Conservation (phyloP, 2,888 invertebrate species). For the Liopterus haemorrhoidalis region DNA sequence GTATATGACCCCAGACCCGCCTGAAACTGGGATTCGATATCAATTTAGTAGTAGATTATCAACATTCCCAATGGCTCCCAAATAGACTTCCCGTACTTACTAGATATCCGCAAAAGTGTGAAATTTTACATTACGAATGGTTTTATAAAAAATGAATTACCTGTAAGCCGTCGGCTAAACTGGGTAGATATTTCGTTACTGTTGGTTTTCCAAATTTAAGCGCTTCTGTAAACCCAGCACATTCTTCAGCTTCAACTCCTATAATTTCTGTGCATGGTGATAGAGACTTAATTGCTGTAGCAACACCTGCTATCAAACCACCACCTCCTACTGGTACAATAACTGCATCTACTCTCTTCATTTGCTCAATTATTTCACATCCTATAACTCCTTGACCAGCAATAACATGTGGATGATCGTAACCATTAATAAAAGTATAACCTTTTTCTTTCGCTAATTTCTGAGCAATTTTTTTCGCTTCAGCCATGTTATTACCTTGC, state of each 20-base stretch:
- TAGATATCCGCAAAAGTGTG: too few relatives aligned
- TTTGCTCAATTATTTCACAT: slow-evolving; percentile 81
- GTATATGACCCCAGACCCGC: too few relatives aligned
- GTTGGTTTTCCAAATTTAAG: slow-evolving; percentile 63
- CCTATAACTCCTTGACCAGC: slow-evolving; percentile 88
- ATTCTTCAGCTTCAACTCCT: slow-evolving; percentile 82
- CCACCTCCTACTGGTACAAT: slow-evolving; percentile 85
- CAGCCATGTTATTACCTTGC: slow-evolving; percentile 54
- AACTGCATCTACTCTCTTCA: slow-evolving; percentile 75
- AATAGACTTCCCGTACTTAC: too few relatives aligned
- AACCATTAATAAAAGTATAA: slow-evolving; percentile 61
- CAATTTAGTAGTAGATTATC: too few relatives aligned
- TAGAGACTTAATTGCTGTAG: slow-evolving; percentile 75
- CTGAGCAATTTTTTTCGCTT: slow-evolving; percentile 57
- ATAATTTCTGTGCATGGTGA: slow-evolving; percentile 73
- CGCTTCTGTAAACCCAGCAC: slow-evolving; percentile 72
- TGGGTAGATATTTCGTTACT: slow-evolving; percentile 61
- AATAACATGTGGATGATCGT: slow-evolving; percentile 86
- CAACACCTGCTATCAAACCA: slow-evolving; percentile 80
- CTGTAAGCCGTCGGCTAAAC: slow-evolving; percentile 82
- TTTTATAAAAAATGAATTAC: too few relatives aligned
- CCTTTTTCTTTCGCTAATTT: slow-evolving; percentile 53
- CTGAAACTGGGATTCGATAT: too few relatives aligned
- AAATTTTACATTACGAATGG: too few relatives aligned
- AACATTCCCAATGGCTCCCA: too few relatives aligned